Evolutionary conservation across 2,113 vertebrate species (phyloP).

Genomic region (Sylvilagus bachmani): DNA sequence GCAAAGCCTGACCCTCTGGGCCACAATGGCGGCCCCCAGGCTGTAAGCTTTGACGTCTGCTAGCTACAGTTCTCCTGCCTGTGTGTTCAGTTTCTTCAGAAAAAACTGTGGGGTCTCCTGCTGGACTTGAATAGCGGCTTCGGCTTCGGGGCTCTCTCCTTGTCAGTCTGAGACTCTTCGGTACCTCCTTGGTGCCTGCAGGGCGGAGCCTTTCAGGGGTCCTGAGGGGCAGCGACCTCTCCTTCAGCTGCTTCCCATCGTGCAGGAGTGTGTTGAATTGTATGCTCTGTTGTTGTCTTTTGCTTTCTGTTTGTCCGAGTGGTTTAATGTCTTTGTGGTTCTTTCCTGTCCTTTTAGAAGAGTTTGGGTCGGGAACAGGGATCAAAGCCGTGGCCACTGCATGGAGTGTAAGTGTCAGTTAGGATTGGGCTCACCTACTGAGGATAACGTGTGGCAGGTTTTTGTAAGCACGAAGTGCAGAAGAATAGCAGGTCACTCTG

Average conservation of each 20-base stretch:
- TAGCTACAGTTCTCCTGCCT: background rate
- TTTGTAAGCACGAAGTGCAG: background rate
- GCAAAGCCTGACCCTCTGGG: no score
- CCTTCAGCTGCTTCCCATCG: background rate
- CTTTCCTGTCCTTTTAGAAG: slow-evolving; percentile 13
- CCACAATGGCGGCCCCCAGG: background rate
- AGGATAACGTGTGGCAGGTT: background rate
- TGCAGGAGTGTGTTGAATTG: slow-evolving; percentile 12
- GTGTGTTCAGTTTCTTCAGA: slow-evolving; percentile 39
- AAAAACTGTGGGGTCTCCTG: background rate
- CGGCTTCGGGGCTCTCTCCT: background rate
- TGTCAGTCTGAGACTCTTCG: slow-evolving; percentile 22
- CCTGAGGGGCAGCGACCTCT: background rate
- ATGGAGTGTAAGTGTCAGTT: background rate
- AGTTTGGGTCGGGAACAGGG: background rate
- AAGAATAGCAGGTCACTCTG: background rate
- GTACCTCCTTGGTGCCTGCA: background rate
- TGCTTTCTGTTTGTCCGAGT: slow-evolving; percentile 37
- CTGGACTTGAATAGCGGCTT: background rate
- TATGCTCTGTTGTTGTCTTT: background rate
- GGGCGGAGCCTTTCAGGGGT: background rate
- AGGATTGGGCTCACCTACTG: background rate
- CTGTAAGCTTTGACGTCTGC: background rate
- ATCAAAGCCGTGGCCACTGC: background rate
- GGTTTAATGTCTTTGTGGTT: slow-evolving; percentile 49